Conservation (phyloP, 2,797 vertebrate genomes). For the Champsocephalus esox region DNA sequence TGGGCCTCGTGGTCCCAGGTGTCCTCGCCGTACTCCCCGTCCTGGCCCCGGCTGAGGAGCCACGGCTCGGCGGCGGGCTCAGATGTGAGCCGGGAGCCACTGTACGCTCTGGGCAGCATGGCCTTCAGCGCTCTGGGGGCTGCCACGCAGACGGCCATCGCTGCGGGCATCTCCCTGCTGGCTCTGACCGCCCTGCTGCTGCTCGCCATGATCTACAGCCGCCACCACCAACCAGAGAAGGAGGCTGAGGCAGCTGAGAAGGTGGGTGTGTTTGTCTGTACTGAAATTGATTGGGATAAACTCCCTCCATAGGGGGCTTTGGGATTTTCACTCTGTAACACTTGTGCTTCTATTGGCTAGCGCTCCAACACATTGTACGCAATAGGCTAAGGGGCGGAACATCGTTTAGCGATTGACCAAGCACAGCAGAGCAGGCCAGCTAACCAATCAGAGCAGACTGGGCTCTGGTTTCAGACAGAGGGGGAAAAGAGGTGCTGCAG, state of each 20-base stretch:
- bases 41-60: constrained; percentile 74
- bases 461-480: too few relatives aligned
- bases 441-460: too few relatives aligned
- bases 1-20: constrained; percentile 84
- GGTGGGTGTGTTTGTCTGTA: constrained; percentile 64
- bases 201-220: constrained; percentile 90
- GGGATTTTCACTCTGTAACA: too few relatives aligned
- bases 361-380: too few relatives aligned
- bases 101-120: constrained; percentile 90
- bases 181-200: constrained; percentile 89
- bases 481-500: too few relatives aligned
- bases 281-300: too few relatives aligned
- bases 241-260: constrained; percentile 79
- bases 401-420: too few relatives aligned
- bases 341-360: too few relatives aligned
- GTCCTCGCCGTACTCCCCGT: constrained; percentile 56
- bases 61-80: constrained; percentile 72
- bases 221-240: constrained; percentile 86
- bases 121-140: constrained; percentile 90
- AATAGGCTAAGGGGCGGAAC: too few relatives aligned
- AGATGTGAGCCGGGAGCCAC: constrained; percentile 86
- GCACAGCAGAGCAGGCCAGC: too few relatives aligned
- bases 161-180: constrained; percentile 90
- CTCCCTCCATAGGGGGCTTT: too few relatives aligned
- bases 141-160: constrained; percentile 90